phyloP scores from a whole-genome alignment of 2,888 invertebrate genomes.

The Andrena minutula region DNA sequence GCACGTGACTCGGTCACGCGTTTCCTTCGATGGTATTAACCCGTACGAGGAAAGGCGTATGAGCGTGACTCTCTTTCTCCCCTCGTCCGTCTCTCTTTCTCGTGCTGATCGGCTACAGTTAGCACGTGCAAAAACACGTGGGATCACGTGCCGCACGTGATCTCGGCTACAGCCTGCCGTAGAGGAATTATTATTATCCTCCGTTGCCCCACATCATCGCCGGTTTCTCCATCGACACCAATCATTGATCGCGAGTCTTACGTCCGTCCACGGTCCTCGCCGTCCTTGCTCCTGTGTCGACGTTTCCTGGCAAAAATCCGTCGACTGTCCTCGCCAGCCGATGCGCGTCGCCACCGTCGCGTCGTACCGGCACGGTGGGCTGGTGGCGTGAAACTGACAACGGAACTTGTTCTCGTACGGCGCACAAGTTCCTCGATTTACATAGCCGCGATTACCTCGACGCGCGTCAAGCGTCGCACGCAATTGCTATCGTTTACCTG shows the following conservation, averaged over 20 bases:
- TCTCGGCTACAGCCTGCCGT: slow-evolving; percentile 60
- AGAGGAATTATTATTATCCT: slow-evolving; percentile 70
- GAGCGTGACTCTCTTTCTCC: slow-evolving; percentile 53
- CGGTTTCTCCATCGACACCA: slow-evolving; percentile 43
- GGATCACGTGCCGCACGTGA: slow-evolving; percentile 83
- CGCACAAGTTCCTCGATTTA: slow-evolving; percentile 31
- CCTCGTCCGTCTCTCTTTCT: slow-evolving; percentile 30
- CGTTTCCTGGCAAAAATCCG: slow-evolving; percentile 44
- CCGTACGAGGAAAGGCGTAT: slow-evolving; percentile 59
- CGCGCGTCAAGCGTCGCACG: slow-evolving; percentile 11
- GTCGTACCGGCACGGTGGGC: neutral
- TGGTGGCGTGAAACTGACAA: slow-evolving; percentile 7
- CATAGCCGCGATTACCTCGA: neutral
- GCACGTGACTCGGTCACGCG: slow-evolving; percentile 75
- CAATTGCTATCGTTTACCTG: slow-evolving; percentile 15
- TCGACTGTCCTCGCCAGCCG: slow-evolving; percentile 22
- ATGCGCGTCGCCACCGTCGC: neutral
- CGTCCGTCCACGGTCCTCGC: neutral
- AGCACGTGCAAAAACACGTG: slow-evolving; percentile 77
- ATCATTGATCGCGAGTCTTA: slow-evolving; percentile 5
- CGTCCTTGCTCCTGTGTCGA: slow-evolving; percentile 36
- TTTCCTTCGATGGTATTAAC: slow-evolving; percentile 70
- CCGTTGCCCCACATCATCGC: slow-evolving; percentile 57
- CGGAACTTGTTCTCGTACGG: slow-evolving; percentile 19
- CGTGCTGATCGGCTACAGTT: slow-evolving; percentile 11